Percentiles rank a stretch among this genome's conserved stretches.
Conservation (phyloP, 1,140 invertebrate species). For the Drosophila navojoa region DNA sequence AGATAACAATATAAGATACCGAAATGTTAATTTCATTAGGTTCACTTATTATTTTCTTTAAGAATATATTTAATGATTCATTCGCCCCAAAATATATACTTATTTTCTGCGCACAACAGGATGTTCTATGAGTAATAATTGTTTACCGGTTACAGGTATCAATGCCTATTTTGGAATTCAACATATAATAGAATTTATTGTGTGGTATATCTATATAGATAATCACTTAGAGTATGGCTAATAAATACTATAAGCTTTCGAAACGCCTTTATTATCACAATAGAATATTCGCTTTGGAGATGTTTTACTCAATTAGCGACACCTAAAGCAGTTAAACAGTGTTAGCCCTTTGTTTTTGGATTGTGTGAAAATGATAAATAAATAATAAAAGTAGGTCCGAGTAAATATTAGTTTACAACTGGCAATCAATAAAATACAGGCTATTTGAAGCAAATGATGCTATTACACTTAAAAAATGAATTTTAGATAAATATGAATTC, state of each 20-base stretch:
- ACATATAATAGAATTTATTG: conserved; percentile 8
- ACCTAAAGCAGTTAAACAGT: conserved; percentile 46
- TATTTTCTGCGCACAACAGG: conserved; percentile 7
- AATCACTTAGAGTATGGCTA: conserved; percentile 8
- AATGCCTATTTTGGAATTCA: conserved; percentile 9
- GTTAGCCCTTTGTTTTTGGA: conserved; percentile 44
- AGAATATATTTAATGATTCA: too few species aligned
- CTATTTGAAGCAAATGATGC: background rate
- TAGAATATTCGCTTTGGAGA: conserved; percentile 39
- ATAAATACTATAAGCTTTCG: conserved; percentile 4
- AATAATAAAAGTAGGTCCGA: conserved; percentile 30
- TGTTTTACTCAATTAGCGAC: conserved; percentile 56
- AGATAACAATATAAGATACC: too few species aligned
- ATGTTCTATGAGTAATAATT: conserved; percentile 27
- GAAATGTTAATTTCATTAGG: too few species aligned
- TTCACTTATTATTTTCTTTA: too few species aligned
- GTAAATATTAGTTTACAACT: conserved; percentile 32
- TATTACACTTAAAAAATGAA: background rate
- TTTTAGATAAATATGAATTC: too few species aligned
- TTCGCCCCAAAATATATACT: too few species aligned
- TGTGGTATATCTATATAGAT: conserved; percentile 10
- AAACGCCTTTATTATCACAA: conserved; percentile 21
- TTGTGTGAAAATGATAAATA: conserved; percentile 21
- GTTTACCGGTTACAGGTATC: conserved; percentile 12
- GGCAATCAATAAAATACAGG: background rate